Percentiles rank a stretch among this genome's conserved stretches.
Evolutionary conservation across 2,797 vertebrate genomes (phyloP).

Genomic region (Hyperoplus lanceolatus): DNA sequence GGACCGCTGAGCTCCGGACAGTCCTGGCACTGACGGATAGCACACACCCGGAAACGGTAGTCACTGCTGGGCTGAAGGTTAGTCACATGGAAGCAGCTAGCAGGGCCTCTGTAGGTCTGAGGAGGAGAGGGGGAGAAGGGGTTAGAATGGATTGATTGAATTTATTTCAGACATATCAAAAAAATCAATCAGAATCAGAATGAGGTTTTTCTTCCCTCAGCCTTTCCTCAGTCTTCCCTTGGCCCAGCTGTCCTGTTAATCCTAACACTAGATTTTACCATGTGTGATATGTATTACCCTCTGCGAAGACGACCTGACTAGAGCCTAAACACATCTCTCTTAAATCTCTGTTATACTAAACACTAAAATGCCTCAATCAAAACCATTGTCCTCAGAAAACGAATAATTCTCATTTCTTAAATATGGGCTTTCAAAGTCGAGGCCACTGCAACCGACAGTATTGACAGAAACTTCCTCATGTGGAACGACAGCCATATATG

Average conservation of each 20-base stretch:
- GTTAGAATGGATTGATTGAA: neutral
- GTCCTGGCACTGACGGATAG: slow-evolving; percentile 95
- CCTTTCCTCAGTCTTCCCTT: too few relatives aligned
- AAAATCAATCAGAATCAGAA: too few relatives aligned
- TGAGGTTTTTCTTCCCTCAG: too few relatives aligned
- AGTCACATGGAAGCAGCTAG: slow-evolving; percentile 89
- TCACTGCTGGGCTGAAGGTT: slow-evolving; percentile 93
- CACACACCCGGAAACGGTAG: slow-evolving; percentile 94
- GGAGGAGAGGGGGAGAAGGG: neutral
- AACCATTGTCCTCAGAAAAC: neutral
- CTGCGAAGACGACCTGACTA: too few relatives aligned
- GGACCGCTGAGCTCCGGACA: slow-evolving; percentile 92
- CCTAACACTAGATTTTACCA: too few relatives aligned
- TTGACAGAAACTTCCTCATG: slow-evolving; percentile 22
- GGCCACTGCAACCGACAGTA: slow-evolving; percentile 21
- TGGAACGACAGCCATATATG: slow-evolving; percentile 36
- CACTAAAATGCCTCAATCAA: neutral
- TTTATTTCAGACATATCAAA: too few relatives aligned
- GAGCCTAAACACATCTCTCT: too few relatives aligned
- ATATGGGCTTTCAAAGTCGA: neutral
- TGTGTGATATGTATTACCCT: too few relatives aligned
- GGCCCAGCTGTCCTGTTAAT: too few relatives aligned
- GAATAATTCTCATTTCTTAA: slow-evolving; percentile 9
- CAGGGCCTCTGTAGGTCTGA: slow-evolving; percentile 92
- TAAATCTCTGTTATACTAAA: too few relatives aligned